phyloP scores from a whole-genome alignment of 53 echinoderm and acorn worm genomes.

The Stichopus horrens region DNA sequence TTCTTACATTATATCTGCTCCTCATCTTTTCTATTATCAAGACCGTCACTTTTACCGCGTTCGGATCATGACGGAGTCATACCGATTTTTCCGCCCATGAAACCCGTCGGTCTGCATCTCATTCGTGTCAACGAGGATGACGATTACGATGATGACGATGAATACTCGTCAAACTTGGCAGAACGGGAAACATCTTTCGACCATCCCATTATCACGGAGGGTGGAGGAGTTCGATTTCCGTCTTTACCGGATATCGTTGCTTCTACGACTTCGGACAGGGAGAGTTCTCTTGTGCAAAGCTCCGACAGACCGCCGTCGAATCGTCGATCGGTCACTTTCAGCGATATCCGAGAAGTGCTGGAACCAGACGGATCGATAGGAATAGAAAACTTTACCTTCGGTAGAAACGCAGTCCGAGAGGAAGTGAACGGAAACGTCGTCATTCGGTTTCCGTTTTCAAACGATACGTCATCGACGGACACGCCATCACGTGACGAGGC shows the following conservation, averaged over 20 bases:
- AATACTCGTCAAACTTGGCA: too few species aligned
- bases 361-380: neutral
- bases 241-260: neutral
- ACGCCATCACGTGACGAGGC: constrained; percentile 22
- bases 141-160: neutral
- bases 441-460: neutral
- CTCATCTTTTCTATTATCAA: neutral
- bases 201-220: neutral
- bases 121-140: neutral
- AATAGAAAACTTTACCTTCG: constrained; percentile 22
- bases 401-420: neutral
- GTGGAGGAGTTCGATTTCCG: neutral
- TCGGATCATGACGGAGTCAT: neutral
- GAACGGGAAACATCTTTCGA: neutral
- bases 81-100: neutral
- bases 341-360: neutral
- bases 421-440: neutral
- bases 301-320: neutral
- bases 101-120: neutral
- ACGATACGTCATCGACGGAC: neutral
- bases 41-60: neutral
- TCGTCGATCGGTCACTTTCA: neutral
- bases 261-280: neutral
- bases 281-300: neutral
- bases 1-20: too few species aligned